Conservation (phyloP, 2,797 vertebrate genomes). For the Rhinatrema bivittatum region DNA sequence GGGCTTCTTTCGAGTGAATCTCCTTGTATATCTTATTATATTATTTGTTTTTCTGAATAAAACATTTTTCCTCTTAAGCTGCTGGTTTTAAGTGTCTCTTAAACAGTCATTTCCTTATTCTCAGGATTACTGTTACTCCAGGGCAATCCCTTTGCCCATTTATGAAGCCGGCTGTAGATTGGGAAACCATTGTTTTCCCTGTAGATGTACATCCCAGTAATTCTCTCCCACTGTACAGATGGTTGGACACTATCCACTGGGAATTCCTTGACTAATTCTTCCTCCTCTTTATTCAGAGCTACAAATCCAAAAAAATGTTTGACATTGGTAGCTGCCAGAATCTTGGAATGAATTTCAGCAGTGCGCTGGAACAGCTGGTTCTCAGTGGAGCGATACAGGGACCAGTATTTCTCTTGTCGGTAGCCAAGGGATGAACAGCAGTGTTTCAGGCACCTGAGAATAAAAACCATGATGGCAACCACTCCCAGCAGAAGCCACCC, state of each 20-base stretch:
- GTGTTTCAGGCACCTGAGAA: slow-evolving; percentile 76
- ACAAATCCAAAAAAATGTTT: slow-evolving; percentile 85
- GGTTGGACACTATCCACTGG: slow-evolving; percentile 55
- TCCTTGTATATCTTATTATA: too few relatives aligned
- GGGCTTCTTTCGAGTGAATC: too few relatives aligned
- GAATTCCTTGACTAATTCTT: slow-evolving; percentile 56
- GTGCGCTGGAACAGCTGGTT: slow-evolving; percentile 70
- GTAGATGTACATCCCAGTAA: slow-evolving; percentile 82
- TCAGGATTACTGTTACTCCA: slow-evolving; percentile 55
- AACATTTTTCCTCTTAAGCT: too few relatives aligned
- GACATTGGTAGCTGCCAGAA: slow-evolving; percentile 72
- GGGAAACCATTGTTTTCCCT: slow-evolving; percentile 80
- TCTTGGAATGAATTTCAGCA: slow-evolving; percentile 67
- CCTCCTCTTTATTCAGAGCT: slow-evolving; percentile 68
- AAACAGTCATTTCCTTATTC: slow-evolving; percentile 65
- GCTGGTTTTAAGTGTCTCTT: too few relatives aligned
- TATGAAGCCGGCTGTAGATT: slow-evolving; percentile 85
- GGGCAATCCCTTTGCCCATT: slow-evolving; percentile 73
- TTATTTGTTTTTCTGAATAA: too few relatives aligned
- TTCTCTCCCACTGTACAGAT: slow-evolving; percentile 74
- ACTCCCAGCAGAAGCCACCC: slow-evolving; percentile 80
- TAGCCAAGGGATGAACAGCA: slow-evolving; percentile 81
- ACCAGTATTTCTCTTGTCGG: slow-evolving; percentile 84
- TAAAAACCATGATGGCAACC: slow-evolving; percentile 62
- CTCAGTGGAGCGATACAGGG: slow-evolving; percentile 66